These are phyloP conservation scores for Druceiella hillmani DNA, from an alignment of 2,888 invertebrate species.

Conservation along the genomic window DNA sequence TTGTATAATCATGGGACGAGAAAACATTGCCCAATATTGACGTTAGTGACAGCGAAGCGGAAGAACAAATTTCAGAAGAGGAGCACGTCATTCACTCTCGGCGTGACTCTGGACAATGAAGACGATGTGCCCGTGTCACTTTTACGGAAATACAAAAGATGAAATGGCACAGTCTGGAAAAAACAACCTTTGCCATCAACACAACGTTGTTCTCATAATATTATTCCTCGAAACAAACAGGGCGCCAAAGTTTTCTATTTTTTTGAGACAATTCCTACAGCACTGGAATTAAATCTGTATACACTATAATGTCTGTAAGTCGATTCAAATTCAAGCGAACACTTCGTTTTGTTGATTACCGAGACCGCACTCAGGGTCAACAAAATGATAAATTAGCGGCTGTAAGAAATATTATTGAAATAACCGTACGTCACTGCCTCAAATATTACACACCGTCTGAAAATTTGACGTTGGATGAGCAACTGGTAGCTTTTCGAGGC, in stretches of 20 bases:
- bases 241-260: background rate
- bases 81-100: too few species aligned
- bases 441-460: background rate
- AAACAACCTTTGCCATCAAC: background rate
- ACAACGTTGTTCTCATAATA: background rate
- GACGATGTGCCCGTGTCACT: background rate
- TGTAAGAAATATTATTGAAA: background rate
- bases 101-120: background rate
- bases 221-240: background rate
- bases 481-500: conserved; percentile 1
- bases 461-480: conserved; percentile 1
- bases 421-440: conserved; percentile 1
- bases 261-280: conserved; percentile 1
- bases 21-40: too few species aligned
- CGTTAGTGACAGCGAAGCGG: too few species aligned
- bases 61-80: too few species aligned
- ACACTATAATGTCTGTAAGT: background rate
- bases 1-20: too few species aligned
- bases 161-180: conserved; percentile 1
- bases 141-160: background rate
- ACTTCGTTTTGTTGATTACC: too few species aligned
- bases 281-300: background rate
- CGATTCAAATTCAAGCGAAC: too few species aligned
- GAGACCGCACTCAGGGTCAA: background rate
- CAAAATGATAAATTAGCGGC: conserved; percentile 1